phyloP scores from a whole-genome alignment of 2,888 invertebrate species.

The Liodrosophila aerea region DNA sequence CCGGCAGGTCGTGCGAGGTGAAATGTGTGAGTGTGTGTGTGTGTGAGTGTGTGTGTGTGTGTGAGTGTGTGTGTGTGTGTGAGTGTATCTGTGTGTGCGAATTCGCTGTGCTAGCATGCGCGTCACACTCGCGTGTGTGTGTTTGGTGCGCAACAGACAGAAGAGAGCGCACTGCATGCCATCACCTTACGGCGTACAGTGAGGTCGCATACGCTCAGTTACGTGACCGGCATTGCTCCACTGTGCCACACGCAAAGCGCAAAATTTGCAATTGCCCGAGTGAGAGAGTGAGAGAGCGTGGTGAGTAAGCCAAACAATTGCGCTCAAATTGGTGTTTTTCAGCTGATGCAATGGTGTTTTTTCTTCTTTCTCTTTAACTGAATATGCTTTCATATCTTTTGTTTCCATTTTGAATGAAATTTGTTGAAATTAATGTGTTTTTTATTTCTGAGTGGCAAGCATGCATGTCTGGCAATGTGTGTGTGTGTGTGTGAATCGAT shows the following conservation, averaged over 20 bases:
- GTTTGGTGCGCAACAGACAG: constrained; percentile 48
- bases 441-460: no score
- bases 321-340: not conserved
- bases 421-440: no score
- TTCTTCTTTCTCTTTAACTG: no score
- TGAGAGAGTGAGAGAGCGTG: constrained; percentile 20
- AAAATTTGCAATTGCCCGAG: constrained; percentile 42
- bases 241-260: constrained; percentile 49
- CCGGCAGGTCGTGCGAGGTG: constrained; percentile 62
- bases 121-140: constrained; percentile 41
- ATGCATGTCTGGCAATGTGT: no score
- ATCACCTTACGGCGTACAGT: constrained; percentile 44
- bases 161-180: constrained; percentile 32
- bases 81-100: constrained; percentile 45
- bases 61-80: constrained; percentile 9
- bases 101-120: constrained; percentile 69
- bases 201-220: constrained; percentile 40
- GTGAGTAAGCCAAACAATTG: constrained; percentile 43
- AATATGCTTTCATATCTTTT: no score
- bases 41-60: constrained; percentile 11
- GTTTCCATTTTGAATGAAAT: no score
- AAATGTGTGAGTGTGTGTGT: constrained; percentile 27
- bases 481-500: constrained; percentile 49
- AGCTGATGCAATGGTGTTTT: no score
- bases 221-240: constrained; percentile 60